A percentile compares a stretch with the other conserved stretches of the same genome.
Conservation (phyloP, 2,888 invertebrate genomes). For the Mesopsocus fuscifrons region DNA sequence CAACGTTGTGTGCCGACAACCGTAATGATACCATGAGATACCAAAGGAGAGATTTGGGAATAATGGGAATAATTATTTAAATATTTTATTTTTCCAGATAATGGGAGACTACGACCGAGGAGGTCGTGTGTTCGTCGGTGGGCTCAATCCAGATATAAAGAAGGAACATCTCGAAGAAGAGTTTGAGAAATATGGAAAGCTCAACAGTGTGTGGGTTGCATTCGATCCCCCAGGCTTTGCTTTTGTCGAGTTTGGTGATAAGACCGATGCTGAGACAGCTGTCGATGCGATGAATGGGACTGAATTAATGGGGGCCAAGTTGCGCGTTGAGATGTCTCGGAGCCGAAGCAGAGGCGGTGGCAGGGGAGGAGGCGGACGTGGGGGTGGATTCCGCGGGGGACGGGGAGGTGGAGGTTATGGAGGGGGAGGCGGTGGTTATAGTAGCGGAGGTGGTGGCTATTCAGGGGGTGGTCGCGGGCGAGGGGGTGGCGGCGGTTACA, state of each 20-base stretch:
- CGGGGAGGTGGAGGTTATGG: constrained; percentile 30
- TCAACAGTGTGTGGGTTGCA: constrained; percentile 84
- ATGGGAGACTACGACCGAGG: constrained; percentile 28
- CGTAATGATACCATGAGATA: too few species aligned
- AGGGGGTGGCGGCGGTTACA: constrained; percentile 30
- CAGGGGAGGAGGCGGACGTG: constrained; percentile 37
- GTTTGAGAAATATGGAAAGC: constrained; percentile 80
- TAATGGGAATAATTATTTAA: too few species aligned
- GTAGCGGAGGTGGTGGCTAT: constrained; percentile 25
- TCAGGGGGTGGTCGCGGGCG: constrained; percentile 25
- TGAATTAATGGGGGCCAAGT: constrained; percentile 68
- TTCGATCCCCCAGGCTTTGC: constrained; percentile 90
- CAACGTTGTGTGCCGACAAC: too few species aligned
- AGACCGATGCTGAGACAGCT: constrained; percentile 76
- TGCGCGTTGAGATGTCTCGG: constrained; percentile 74
- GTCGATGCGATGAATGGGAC: constrained; percentile 76
- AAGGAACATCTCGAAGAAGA: constrained; percentile 82
- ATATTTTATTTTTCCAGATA: too few species aligned
- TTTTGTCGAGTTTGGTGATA: constrained; percentile 79
- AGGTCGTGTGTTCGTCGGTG: constrained; percentile 78
- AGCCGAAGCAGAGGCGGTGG: constrained; percentile 54
- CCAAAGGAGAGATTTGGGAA: too few species aligned
- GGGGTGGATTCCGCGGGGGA: constrained; percentile 36
- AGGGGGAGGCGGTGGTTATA: constrained; percentile 29
- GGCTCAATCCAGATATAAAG: constrained; percentile 70